phyloP scores from a whole-genome alignment of 2,113 vertebrate genomes.

The Pomatostomus ruficeps region DNA sequence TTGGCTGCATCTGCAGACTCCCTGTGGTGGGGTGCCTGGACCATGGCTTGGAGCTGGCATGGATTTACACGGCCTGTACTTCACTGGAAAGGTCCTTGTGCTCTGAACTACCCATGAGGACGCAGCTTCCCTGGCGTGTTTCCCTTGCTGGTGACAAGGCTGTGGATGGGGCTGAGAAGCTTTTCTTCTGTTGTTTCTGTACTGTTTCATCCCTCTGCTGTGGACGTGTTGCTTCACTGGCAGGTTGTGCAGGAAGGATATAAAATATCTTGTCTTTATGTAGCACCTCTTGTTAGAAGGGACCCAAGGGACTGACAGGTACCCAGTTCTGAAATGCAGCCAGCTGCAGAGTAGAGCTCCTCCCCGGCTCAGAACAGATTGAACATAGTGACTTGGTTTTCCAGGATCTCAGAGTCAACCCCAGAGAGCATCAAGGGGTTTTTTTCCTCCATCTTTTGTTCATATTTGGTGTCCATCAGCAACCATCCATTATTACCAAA shows the following conservation, averaged over 20 bases:
- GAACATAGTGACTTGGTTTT: not conserved
- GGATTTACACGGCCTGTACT: not conserved
- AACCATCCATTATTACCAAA: not conserved
- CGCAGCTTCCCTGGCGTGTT: not conserved
- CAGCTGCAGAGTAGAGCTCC: not conserved
- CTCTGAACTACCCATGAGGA: not conserved
- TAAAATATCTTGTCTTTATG: not conserved
- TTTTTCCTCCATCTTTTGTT: not conserved
- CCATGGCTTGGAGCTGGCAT: rapidly evolving
- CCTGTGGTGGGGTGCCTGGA: not conserved
- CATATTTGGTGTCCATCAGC: not conserved
- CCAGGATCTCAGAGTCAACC: not conserved
- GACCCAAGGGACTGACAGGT: not conserved
- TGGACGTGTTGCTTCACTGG: rapidly evolving
- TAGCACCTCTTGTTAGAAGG: not conserved
- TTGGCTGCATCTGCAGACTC: not conserved
- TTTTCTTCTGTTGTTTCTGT: not conserved
- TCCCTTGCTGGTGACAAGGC: not conserved
- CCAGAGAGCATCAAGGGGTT: not conserved
- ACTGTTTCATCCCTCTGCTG: not conserved
- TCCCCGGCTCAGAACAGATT: not conserved
- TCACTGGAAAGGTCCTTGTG: not conserved
- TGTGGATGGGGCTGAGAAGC: not conserved
- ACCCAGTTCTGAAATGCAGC: not conserved
- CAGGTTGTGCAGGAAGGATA: not conserved